Evolutionary conservation across 1,140 invertebrate species (phyloP).

Genomic region (Platyura marginata): DNA sequence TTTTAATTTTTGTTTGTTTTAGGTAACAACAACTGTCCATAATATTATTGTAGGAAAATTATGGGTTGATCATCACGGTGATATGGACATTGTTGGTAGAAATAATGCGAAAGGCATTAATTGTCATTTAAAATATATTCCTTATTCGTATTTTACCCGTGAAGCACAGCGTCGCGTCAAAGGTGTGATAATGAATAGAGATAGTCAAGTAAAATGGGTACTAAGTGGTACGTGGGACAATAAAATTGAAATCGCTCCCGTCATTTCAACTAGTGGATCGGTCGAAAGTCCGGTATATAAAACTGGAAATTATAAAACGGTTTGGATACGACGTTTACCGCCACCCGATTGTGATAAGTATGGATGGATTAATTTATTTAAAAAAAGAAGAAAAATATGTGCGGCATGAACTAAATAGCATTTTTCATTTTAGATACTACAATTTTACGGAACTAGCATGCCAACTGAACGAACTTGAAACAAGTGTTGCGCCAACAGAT

Average conservation of each 20-base stretch:
- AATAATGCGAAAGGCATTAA: conserved; percentile 78
- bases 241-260: conserved; percentile 84
- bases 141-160: conserved; percentile 95
- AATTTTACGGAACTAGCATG: conserved; percentile 88
- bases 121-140: conserved; percentile 89
- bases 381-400: not conserved
- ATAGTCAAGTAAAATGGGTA: conserved; percentile 43
- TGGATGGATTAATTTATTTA: conserved; percentile 6
- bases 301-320: conserved; percentile 61
- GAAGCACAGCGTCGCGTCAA: conserved; percentile 83
- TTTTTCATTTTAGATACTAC: conserved; percentile 73
- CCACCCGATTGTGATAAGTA: conserved; percentile 43
- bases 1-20: no score
- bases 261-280: conserved; percentile 48
- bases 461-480: conserved; percentile 90
- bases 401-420: no score
- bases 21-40: conserved; percentile 93
- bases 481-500: conserved; percentile 88
- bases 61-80: conserved; percentile 98
- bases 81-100: conserved; percentile 82
- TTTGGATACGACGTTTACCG: conserved; percentile 71
- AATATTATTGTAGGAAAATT: conserved; percentile 99
- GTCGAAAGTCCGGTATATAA: conserved; percentile 78
- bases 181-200: conserved; percentile 47
- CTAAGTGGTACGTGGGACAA: conserved; percentile 90